Evolutionary conservation across 2,113 vertebrate genomes (phyloP), one percentile per base, ranked within the genome.

Genomic region (Lasiurus borealis): DNA sequence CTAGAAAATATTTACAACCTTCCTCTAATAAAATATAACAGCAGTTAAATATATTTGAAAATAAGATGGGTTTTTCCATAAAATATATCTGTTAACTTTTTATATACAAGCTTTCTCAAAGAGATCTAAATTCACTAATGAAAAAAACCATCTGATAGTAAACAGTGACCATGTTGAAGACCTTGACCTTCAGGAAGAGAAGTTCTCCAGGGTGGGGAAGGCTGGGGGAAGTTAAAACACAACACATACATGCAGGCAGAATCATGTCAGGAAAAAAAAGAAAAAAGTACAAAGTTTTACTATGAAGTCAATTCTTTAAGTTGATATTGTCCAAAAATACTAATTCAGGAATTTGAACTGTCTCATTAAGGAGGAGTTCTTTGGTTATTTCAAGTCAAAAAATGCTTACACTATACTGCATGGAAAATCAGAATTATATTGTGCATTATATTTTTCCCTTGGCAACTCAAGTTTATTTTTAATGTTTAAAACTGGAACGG

Each of bases 1-100:
- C 98, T 98, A 98, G 96, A 98, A 98, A 98, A 98, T 99, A 99
- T 99, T 97, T 99, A 99, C 97, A 98, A 97, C 98, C 98, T 97
- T 98, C 98, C 98, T 98, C 98, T 98, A 98, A 98, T 98, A 98
- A 98, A 98, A 98, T 97, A 97, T 93, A 97, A 98, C 98, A 98
- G 97, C 98, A 98, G 98, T 98, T 98, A 99, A 99, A 99, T 98
- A 98, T 62, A 96, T 96, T 95, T 98, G 98, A 99, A 99, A 98
- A 99, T 98, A 99, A 98, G 97, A 98, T 97, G 98, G 96, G 98
- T 96, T 98, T 96, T 97, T 98, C 97, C 98, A 98, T 98, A 99
- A 99, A 99, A 99, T 98, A 99, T 97, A 98, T 97, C 97, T 97
- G 97, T 97, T 97, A 97, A 97, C 98, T 98, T 97, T 98, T 15